These are phyloP conservation scores for Tokudaia tokunoshimensis DNA, from an alignment of 2,797 vertebrate genomes.

Conservation along the genomic window DNA sequence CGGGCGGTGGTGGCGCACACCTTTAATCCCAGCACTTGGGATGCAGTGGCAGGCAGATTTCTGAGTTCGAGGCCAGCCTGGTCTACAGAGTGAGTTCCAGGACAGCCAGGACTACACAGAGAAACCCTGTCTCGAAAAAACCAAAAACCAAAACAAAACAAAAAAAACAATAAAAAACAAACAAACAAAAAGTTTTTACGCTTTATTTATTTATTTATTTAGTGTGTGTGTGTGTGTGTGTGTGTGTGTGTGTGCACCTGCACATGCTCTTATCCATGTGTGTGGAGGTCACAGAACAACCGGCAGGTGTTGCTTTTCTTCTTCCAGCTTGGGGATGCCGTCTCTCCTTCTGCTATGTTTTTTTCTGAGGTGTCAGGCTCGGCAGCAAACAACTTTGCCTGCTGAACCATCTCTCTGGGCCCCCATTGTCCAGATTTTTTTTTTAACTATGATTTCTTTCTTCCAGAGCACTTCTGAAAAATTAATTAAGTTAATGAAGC, in stretches of 20 bases:
- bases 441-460: background rate
- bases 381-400: background rate
- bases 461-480: background rate
- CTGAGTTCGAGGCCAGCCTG: no score
- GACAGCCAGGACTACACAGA: no score
- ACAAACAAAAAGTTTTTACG: background rate
- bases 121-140: no score
- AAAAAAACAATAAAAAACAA: background rate
- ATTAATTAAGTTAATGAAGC: background rate
- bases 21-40: no score
- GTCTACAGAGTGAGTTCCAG: no score
- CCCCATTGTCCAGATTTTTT: background rate
- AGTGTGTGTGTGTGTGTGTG: background rate
- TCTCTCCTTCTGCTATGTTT: background rate
- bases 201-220: background rate
- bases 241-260: background rate
- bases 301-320: background rate
- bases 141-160: background rate
- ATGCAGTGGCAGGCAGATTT: no score
- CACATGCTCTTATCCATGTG: background rate
- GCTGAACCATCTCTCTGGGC: background rate
- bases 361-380: background rate
- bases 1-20: no score
- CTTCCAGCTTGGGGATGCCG: background rate
- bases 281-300: background rate